phyloP scores from a whole-genome alignment of 2,888 invertebrate species.

The Octonoba sinensis region DNA sequence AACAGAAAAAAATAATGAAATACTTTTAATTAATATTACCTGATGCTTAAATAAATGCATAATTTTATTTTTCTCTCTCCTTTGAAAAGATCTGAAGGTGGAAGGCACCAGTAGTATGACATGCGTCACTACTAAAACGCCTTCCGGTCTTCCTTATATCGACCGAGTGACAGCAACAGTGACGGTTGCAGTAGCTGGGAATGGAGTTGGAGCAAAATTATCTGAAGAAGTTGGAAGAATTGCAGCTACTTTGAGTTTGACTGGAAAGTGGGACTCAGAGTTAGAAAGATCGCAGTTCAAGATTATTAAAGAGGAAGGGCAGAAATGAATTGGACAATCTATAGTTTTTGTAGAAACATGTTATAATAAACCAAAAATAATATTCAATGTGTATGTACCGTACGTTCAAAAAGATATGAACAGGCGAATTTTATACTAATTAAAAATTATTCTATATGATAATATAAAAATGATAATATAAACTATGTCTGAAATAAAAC shows the following conservation, averaged over 20 bases:
- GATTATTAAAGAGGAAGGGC: neutral
- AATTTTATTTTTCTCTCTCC: slow-evolving; percentile 2
- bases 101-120: neutral
- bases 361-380: too few relatives aligned
- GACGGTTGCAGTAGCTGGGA: slow-evolving; percentile 67
- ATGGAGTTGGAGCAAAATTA: slow-evolving; percentile 68
- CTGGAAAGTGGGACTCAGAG: slow-evolving; percentile 66
- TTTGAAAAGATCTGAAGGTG: neutral
- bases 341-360: too few relatives aligned
- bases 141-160: slow-evolving; percentile 63
- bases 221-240: slow-evolving; percentile 69
- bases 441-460: too few relatives aligned
- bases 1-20: too few relatives aligned
- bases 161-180: slow-evolving; percentile 51
- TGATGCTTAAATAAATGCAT: too few relatives aligned
- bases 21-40: too few relatives aligned
- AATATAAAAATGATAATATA: too few relatives aligned
- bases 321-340: too few relatives aligned
- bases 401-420: too few relatives aligned
- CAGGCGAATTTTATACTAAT: too few relatives aligned
- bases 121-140: slow-evolving; percentile 66
- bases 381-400: too few relatives aligned
- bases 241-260: slow-evolving; percentile 66
- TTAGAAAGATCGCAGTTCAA: slow-evolving; percentile 32
- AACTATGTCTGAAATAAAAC: too few relatives aligned